A percentile compares a stretch with the other conserved stretches of the same genome.
phyloP scores from a whole-genome alignment of 2,888 invertebrate species.

The Phengaris arion region DNA sequence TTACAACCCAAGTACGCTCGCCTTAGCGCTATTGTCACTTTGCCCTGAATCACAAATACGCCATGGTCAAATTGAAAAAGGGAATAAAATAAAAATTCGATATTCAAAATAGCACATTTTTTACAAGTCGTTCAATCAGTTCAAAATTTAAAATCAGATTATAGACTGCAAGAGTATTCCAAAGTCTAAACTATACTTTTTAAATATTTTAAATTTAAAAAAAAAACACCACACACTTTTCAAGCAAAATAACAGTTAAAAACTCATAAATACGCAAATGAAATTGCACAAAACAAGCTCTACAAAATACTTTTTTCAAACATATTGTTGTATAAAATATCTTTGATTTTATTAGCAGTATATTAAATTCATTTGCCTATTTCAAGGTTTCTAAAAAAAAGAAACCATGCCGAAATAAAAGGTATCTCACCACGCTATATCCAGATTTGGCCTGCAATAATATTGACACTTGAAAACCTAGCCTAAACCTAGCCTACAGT shows the following conservation, averaged over 20 bases:
- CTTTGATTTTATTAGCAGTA: background rate
- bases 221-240: constrained; percentile 5
- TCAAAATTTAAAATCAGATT: background rate
- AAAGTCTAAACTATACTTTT: background rate
- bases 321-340: background rate
- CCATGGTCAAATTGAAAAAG: constrained; percentile 33
- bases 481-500: constrained; percentile 40
- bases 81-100: constrained; percentile 13
- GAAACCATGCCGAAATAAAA: constrained; percentile 63
- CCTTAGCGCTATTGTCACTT: constrained; percentile 76
- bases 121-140: background rate
- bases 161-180: background rate
- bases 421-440: constrained; percentile 72
- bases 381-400: constrained; percentile 33
- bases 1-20: constrained; percentile 79
- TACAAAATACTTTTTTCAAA: background rate
- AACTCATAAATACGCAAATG: constrained; percentile 27
- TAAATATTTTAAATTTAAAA: background rate
- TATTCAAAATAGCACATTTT: background rate
- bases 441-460: constrained; percentile 68
- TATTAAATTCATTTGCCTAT: constrained; percentile 28
- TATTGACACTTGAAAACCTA: constrained; percentile 54
- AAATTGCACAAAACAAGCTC: constrained; percentile 14
- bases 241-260: constrained; percentile 12
- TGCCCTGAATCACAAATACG: constrained; percentile 64